Percentiles rank a stretch among this genome's conserved stretches.
Evolutionary conservation across 2,113 vertebrate species (phyloP).

Genomic region (Dermatemys mawii): DNA sequence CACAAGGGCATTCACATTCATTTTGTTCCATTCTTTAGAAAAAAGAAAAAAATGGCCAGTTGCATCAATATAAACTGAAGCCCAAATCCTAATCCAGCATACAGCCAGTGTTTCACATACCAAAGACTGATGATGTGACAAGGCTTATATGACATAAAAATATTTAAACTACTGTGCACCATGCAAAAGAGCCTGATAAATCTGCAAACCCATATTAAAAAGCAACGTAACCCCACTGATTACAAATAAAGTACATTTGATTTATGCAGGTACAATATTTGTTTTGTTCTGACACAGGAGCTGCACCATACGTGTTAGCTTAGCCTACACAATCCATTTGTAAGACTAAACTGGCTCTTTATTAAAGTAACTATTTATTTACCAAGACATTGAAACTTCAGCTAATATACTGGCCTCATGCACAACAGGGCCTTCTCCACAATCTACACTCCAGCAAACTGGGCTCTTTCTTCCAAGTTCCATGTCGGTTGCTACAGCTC

Average conservation of each 20-base stretch:
- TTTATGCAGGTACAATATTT: too few species aligned
- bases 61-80: not conserved
- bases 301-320: too few species aligned
- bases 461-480: too few species aligned
- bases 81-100: rapidly evolving
- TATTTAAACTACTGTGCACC: too few species aligned
- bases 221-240: too few species aligned
- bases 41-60: not conserved
- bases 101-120: not conserved
- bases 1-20: slow-evolving; percentile 97
- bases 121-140: too few species aligned
- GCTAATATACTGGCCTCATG: not conserved
- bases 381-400: not conserved
- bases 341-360: not conserved
- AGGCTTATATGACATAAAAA: too few species aligned
- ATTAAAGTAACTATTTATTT: not conserved
- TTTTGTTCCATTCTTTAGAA: slow-evolving; percentile 96
- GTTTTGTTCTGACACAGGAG: too few species aligned
- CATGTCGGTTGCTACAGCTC: not conserved
- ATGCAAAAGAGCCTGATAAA: too few species aligned
- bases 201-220: too few species aligned
- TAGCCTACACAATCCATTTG: too few species aligned
- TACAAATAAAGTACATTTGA: too few species aligned
- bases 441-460: not conserved
- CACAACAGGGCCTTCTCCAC: not conserved